Evolutionary conservation across 1,140 invertebrate species (phyloP).

Genomic region (Spodoptera litura): DNA sequence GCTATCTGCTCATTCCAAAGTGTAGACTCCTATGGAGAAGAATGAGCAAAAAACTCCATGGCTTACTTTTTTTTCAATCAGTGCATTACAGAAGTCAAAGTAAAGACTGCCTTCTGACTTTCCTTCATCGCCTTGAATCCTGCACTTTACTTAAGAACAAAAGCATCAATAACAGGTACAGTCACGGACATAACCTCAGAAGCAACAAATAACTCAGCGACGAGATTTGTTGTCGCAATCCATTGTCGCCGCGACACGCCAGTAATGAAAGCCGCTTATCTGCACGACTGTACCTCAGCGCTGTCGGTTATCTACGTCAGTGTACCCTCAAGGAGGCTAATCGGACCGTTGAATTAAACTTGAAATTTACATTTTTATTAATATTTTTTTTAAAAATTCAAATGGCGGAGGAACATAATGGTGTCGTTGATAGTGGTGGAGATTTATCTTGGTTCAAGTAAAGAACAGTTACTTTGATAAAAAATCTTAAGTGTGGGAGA

Average conservation of each 20-base stretch:
- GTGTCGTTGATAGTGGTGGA: not conserved
- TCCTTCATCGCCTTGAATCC: not conserved
- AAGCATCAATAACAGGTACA: constrained; percentile 50
- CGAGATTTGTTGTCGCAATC: constrained; percentile 68
- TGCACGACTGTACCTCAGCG: constrained; percentile 56
- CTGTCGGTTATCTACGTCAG: constrained; percentile 62
- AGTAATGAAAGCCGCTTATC: constrained; percentile 72
- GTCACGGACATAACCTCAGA: constrained; percentile 45
- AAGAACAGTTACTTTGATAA: too few species aligned
- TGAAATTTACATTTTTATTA: constrained; percentile 49
- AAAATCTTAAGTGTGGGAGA: too few species aligned
- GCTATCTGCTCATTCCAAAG: too few species aligned
- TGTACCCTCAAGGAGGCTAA: constrained; percentile 62
- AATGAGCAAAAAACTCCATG: too few species aligned
- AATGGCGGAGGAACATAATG: not conserved
- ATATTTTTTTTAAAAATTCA: constrained; percentile 13
- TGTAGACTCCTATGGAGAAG: too few species aligned
- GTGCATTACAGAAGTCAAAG: too few species aligned
- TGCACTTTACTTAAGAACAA: constrained; percentile 39
- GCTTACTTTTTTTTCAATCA: too few species aligned
- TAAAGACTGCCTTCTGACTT: not conserved
- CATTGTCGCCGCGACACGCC: constrained; percentile 62
- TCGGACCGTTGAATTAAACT: constrained; percentile 59
- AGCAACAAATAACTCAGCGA: constrained; percentile 61
- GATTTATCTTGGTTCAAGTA: not conserved